Base-by-base conservation (phyloP, 2,888 invertebrate species). In the Desoria tigrina region DNA sequence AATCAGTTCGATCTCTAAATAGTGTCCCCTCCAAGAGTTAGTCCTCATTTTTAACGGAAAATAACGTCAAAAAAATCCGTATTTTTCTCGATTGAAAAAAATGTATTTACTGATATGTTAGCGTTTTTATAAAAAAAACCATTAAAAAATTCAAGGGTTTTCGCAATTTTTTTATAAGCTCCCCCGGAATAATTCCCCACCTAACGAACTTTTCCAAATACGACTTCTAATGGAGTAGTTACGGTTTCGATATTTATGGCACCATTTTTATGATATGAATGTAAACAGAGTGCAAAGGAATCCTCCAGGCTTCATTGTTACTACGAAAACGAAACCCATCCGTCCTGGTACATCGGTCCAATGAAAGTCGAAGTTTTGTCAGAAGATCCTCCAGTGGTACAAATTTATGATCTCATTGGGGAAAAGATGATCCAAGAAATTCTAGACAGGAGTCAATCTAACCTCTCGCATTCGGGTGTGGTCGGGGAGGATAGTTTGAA, bases 341-440 rank as follows among this genome's bases (percentile, higher is more conserved):
- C 60, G 0, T 42, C 45, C 27, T 67, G 62, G 65, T 42, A 9
- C 23, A 70, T 70, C 53, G 61, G 61, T 49, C 70, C 70, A 4
- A n/a, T 65, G 27, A 67, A 65, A 27, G 55, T 59, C 16, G 67
- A 67, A 53, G 39, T 56, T 1, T 27, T 70, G 26, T 51, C 59
- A 2, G 24, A 32, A 11, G 51, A 54, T 37, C 70, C 70, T 4
- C 16, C 37, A 16, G 42, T 65, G 21, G 61, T 70, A 2, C 62
- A 63, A 45, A 60, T 65, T 27, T 67, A 63, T 32, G 67, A 70
- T 23, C 53, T 70, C 1, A 26, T 70, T 14, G 42, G 54, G 0
- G 28, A 45, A 11, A 23, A 18, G 14, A 28, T 32, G 49, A 62
- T 62, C 18, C 16, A 24, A 24, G 51, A 51, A 3, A 51, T 51